A percentile compares a stretch with the other conserved stretches of the same genome.
phyloP scores from a whole-genome alignment of 2,888 invertebrate genomes.

The Apantesis nais region DNA sequence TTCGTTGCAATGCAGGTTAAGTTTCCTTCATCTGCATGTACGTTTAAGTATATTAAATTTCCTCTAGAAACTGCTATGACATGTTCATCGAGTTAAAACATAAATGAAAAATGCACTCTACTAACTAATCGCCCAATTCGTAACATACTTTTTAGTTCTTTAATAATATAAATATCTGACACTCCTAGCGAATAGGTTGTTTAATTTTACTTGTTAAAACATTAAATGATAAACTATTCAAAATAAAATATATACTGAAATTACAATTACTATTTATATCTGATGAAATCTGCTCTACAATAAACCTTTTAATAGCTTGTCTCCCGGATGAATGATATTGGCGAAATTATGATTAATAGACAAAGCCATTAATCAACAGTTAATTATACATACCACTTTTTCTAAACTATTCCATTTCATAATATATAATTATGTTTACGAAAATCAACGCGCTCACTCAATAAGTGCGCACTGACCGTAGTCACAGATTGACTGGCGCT shows the following conservation, averaged over 20 bases:
- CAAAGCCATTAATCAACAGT: not conserved
- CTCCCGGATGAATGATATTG: not conserved
- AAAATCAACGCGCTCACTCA: not conserved
- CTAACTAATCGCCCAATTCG: not conserved
- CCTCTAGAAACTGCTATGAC: not conserved
- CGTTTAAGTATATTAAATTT: not conserved
- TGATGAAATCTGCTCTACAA: not conserved
- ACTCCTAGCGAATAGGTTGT: not conserved
- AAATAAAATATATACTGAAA: not conserved
- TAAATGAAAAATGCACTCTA: not conserved
- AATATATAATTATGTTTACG: too few relatives aligned
- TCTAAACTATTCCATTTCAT: not conserved
- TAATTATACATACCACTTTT: not conserved
- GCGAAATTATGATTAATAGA: not conserved
- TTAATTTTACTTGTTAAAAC: not conserved
- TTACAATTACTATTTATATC: not conserved
- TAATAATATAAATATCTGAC: not conserved
- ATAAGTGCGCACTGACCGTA: not conserved
- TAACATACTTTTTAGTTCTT: not conserved
- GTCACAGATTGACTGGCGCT: not conserved
- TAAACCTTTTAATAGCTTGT: not conserved
- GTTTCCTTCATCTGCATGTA: conserved; percentile 9
- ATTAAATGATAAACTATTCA: too few relatives aligned
- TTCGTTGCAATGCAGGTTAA: conserved; percentile 23
- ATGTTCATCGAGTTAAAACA: not conserved